Percentiles rank a stretch among this genome's conserved stretches.
These are phyloP conservation scores for Euwallacea similis DNA, from an alignment of 1,140 invertebrate species.

Conservation along the genomic window DNA sequence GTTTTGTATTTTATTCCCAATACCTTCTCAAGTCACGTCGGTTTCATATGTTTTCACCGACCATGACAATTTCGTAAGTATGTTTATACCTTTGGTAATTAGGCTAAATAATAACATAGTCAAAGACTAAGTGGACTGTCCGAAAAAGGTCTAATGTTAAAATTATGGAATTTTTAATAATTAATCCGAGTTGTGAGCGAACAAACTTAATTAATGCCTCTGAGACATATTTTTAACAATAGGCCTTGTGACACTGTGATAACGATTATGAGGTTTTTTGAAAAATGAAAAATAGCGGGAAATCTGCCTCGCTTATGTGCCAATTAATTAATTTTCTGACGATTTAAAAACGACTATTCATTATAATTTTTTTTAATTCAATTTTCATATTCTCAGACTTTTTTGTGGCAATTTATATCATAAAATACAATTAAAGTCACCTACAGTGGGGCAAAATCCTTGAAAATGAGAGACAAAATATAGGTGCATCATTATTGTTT, in stretches of 20 bases:
- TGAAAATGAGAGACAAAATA: constrained; percentile 30
- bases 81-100: neutral
- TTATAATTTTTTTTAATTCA: constrained; percentile 2
- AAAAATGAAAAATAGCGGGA: constrained; percentile 9
- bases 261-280: constrained; percentile 9
- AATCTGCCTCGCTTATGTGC: constrained; percentile 19
- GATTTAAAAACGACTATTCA: neutral
- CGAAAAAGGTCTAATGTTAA: constrained; percentile 14
- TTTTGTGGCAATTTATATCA: too few species aligned
- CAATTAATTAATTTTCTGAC: constrained; percentile 8
- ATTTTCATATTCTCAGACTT: neutral
- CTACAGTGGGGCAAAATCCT: neutral
- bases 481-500: constrained; percentile 23
- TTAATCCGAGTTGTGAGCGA: constrained; percentile 38
- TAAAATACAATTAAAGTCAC: neutral
- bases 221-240: constrained; percentile 24
- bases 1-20: too few species aligned
- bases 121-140: neutral
- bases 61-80: neutral
- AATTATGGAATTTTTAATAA: constrained; percentile 10
- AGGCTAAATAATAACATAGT: neutral
- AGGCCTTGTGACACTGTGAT: constrained; percentile 30
- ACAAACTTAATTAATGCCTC: constrained; percentile 1
- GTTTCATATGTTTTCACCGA: too few species aligned
- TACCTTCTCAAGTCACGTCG: too few species aligned